These are phyloP conservation scores for Sminthurides aquaticus DNA, from an alignment of 2,888 invertebrate species.

Conservation along the genomic window DNA sequence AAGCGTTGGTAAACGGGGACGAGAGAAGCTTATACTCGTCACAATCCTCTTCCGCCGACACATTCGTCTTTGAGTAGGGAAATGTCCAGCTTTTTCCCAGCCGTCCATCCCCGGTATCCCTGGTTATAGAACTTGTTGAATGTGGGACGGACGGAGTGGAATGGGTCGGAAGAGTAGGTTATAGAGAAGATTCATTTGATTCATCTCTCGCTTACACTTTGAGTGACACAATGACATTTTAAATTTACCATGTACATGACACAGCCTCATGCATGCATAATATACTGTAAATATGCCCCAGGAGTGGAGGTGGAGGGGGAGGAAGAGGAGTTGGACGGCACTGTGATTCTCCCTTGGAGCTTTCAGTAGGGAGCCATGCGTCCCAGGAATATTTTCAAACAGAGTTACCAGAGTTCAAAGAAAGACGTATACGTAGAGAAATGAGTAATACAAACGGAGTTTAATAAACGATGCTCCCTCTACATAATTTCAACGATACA, in stretches of 20 bases:
- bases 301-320: not conserved
- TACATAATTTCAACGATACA: too few species aligned
- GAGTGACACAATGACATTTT: conserved; percentile 20
- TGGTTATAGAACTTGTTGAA: too few species aligned
- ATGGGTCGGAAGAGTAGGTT: too few species aligned
- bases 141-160: too few species aligned
- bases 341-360: conserved; percentile 19
- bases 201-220: too few species aligned
- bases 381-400: not conserved
- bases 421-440: not conserved
- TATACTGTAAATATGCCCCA: not conserved
- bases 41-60: too few species aligned
- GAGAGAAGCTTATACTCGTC: too few species aligned
- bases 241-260: conserved; percentile 10
- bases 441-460: not conserved
- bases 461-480: too few species aligned
- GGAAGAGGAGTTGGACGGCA: conserved; percentile 18
- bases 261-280: not conserved
- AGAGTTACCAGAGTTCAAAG: not conserved
- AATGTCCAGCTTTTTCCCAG: not conserved
- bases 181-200: too few species aligned
- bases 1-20: too few species aligned
- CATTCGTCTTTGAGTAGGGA: too few species aligned
- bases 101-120: not conserved
- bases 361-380: conserved; percentile 19